phyloP scores from a whole-genome alignment of 1,140 invertebrate species.

The Araneus ventricosus region DNA sequence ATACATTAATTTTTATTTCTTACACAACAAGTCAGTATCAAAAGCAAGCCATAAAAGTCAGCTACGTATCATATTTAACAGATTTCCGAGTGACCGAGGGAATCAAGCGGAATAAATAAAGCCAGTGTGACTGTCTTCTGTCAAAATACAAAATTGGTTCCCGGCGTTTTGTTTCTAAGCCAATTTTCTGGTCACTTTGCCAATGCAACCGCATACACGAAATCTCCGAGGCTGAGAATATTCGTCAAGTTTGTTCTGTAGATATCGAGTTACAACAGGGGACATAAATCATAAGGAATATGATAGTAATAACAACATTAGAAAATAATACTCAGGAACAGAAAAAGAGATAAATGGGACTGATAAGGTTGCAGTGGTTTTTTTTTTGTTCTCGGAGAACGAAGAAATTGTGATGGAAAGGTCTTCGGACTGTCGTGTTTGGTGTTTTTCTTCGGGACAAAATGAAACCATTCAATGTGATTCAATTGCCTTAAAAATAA shows the following conservation, averaged over 20 bases:
- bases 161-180: conserved; percentile 32
- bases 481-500: not conserved
- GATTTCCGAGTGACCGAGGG: not conserved
- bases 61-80: not conserved
- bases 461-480: not conserved
- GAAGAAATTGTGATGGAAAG: conserved; percentile 13
- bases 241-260: conserved; percentile 7
- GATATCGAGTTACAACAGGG: conserved; percentile 10
- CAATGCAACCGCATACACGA: not conserved
- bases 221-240: not conserved
- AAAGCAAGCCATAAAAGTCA: not conserved
- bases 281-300: conserved; percentile 60
- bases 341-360: conserved; percentile 20
- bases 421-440: not conserved
- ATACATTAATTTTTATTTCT: not conserved
- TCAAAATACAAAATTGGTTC: conserved; percentile 36
- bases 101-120: conserved; percentile 34
- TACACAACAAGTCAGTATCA: not conserved
- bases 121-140: not conserved
- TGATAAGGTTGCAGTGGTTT: conserved; percentile 17
- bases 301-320: conserved; percentile 45
- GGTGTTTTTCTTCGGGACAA: not conserved
- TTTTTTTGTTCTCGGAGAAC: not conserved
- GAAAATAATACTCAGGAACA: conserved; percentile 40
- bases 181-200: conserved; percentile 52